Conservation (phyloP, 2,797 vertebrate species). For the Phrynocephalus guinanensis region DNA sequence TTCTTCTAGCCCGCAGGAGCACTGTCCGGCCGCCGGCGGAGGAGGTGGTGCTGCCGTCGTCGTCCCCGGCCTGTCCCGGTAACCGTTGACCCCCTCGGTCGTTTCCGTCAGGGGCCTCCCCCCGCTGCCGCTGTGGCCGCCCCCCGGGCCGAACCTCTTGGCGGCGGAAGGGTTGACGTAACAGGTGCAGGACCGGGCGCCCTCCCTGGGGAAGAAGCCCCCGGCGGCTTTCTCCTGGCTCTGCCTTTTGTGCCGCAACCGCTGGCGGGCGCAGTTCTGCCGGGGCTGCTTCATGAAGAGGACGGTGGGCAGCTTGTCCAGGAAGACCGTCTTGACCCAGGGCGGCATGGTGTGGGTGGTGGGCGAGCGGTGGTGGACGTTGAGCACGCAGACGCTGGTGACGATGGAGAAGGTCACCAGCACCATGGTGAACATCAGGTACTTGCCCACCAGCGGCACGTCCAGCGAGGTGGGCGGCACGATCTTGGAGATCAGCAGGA, state of each 20-base stretch:
- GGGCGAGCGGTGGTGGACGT: conserved; percentile 94
- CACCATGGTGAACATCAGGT: conserved; percentile 99
- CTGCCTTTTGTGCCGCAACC: conserved; percentile 85
- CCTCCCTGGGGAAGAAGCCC: conserved; percentile 78
- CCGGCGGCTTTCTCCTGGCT: conserved; percentile 74
- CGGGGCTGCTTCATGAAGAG: conserved; percentile 95
- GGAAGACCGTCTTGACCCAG: conserved; percentile 93
- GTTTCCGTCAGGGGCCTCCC: conserved; percentile 56
- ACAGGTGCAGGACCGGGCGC: conserved; percentile 82
- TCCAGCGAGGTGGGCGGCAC: conserved; percentile 95
- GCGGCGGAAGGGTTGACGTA: conserved; percentile 87
- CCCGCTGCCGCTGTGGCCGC: conserved; percentile 66
- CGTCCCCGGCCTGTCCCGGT: conserved; percentile 82
- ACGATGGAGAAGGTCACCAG: conserved; percentile 97
- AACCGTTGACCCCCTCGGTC: conserved; percentile 83
- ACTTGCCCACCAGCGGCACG: conserved; percentile 95
- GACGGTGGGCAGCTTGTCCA: conserved; percentile 90
- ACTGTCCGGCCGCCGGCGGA: conserved; percentile 38
- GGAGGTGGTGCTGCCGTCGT: conserved; percentile 35
- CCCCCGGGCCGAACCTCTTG: conserved; percentile 81
- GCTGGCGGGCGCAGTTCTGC: conserved; percentile 90
- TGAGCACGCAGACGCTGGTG: conserved; percentile 95
- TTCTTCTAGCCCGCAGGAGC: conserved; percentile 72
- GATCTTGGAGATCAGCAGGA: conserved; percentile 96
- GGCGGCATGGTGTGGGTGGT: conserved; percentile 97